A percentile compares a stretch with the other conserved stretches of the same genome.
phyloP scores from a whole-genome alignment of 2,888 invertebrate genomes.

The Leptarthrus brevirostris region DNA sequence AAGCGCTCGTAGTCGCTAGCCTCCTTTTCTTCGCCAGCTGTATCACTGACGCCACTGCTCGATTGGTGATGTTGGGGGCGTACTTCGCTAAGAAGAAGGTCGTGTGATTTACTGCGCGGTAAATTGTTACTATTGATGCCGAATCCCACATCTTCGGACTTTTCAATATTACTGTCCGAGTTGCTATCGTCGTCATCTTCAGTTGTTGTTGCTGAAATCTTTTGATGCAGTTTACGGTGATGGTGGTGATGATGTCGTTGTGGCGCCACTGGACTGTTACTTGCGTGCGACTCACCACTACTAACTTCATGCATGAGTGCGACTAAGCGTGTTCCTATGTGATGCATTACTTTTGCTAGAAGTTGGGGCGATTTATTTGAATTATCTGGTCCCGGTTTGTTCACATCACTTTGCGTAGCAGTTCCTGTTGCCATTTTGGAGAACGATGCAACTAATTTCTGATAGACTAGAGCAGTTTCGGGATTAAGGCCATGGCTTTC shows the following conservation, averaged over 20 bases:
- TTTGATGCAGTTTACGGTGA: slow-evolving; percentile 71
- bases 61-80: slow-evolving; percentile 67
- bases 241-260: slow-evolving; percentile 60
- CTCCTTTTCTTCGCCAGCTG: slow-evolving; percentile 74
- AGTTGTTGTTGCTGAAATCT: slow-evolving; percentile 68
- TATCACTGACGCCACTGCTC: slow-evolving; percentile 69
- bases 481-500: slow-evolving; percentile 71
- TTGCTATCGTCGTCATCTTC: slow-evolving; percentile 70
- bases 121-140: slow-evolving; percentile 67
- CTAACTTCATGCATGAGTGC: slow-evolving; percentile 94
- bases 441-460: slow-evolving; percentile 85
- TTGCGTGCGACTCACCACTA: slow-evolving; percentile 75
- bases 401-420: slow-evolving; percentile 58
- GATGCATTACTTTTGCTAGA: slow-evolving; percentile 91
- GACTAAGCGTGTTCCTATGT: slow-evolving; percentile 87
- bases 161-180: slow-evolving; percentile 70
- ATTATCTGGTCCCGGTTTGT: slow-evolving; percentile 64
- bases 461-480: slow-evolving; percentile 89
- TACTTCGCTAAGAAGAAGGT: slow-evolving; percentile 76
- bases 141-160: slow-evolving; percentile 65
- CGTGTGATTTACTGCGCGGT: slow-evolving; percentile 85
- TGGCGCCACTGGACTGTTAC: slow-evolving; percentile 72
- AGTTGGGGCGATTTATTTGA: slow-evolving; percentile 82
- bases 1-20: slow-evolving; percentile 90
- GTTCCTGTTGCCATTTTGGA: slow-evolving; percentile 78